Conservation (phyloP, 1,140 invertebrate genomes). For the Apis cerana region DNA sequence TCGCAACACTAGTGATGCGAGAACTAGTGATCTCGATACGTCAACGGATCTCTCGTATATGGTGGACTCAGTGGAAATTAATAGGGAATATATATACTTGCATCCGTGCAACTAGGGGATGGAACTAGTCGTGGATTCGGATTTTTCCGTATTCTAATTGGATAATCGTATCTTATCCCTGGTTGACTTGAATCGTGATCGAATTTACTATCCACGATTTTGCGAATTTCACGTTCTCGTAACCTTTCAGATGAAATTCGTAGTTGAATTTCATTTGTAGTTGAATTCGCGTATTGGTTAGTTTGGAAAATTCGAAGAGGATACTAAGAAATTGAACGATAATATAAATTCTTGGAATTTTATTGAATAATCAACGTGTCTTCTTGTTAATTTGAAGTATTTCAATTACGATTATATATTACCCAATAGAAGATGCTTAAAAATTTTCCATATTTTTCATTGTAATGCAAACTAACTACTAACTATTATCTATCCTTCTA, state of each 20-base stretch:
- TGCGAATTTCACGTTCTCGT: slow-evolving; percentile 24
- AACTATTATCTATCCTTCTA: too few relatives aligned
- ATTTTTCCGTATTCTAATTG: slow-evolving; percentile 63
- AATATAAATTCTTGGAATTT: too few relatives aligned
- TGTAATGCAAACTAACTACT: too few relatives aligned
- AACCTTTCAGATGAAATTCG: slow-evolving; percentile 4
- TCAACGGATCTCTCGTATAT: slow-evolving; percentile 31
- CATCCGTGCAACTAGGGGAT: slow-evolving; percentile 4
- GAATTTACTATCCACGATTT: slow-evolving; percentile 52
- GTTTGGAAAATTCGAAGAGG: too few relatives aligned
- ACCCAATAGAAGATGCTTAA: too few relatives aligned
- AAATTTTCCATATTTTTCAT: too few relatives aligned
- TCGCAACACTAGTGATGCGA: not conserved
- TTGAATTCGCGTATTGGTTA: too few relatives aligned
- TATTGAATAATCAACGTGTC: too few relatives aligned
- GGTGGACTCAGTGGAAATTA: slow-evolving; percentile 53
- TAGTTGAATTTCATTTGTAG: too few relatives aligned
- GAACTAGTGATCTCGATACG: slow-evolving; percentile 16
- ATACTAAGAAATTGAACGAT: too few relatives aligned
- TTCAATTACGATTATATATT: too few relatives aligned
- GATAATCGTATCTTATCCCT: slow-evolving; percentile 49
- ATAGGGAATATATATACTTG: slow-evolving; percentile 26
- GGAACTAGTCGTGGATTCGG: slow-evolving; percentile 54
- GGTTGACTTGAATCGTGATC: slow-evolving; percentile 53
- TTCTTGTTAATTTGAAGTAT: too few relatives aligned